These are phyloP conservation scores for Hypsibius dujardini DNA, from an alignment of 1,140 invertebrate genomes.

Conservation along the genomic window DNA sequence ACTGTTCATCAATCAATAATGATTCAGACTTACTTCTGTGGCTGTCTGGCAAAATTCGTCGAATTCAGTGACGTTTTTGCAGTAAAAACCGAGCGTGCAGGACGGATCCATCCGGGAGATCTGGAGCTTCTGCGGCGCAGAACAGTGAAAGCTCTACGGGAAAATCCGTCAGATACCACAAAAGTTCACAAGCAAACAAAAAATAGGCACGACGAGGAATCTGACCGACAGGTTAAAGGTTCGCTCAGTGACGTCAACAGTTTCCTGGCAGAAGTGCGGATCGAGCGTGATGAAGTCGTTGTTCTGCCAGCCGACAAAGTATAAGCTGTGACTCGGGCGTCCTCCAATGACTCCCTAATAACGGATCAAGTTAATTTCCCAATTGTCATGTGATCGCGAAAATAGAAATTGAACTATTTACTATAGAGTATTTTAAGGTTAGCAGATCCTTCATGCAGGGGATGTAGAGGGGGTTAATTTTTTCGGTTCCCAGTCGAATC, in stretches of 20 bases:
- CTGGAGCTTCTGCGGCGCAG: constrained; percentile 63
- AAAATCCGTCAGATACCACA: constrained; percentile 19
- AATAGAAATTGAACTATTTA: neutral
- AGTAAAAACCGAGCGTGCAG: constrained; percentile 74
- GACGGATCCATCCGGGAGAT: constrained; percentile 80
- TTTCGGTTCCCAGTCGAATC: constrained; percentile 60
- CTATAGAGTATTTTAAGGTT: constrained; percentile 55
- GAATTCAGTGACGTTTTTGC: constrained; percentile 54
- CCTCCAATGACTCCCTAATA: constrained; percentile 65
- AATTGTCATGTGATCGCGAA: neutral
- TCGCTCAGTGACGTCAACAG: constrained; percentile 43
- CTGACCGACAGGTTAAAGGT: constrained; percentile 32
- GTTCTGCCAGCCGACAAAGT: constrained; percentile 78
- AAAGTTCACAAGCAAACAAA: constrained; percentile 4
- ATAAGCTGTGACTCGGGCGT: constrained; percentile 69
- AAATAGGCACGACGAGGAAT: constrained; percentile 5
- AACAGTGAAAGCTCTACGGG: constrained; percentile 57
- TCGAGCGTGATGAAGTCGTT: constrained; percentile 76
- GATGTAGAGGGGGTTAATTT: constrained; percentile 61
- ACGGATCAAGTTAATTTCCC: neutral
- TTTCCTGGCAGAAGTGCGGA: constrained; percentile 78
- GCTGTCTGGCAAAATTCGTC: constrained; percentile 40
- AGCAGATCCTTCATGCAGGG: constrained; percentile 57
- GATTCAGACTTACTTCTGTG: neutral
- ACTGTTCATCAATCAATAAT: too few relatives aligned